Percentiles rank a stretch among this genome's conserved stretches.
Evolutionary conservation across 2,113 vertebrate species (phyloP).

Genomic region (Suricata suricatta): DNA sequence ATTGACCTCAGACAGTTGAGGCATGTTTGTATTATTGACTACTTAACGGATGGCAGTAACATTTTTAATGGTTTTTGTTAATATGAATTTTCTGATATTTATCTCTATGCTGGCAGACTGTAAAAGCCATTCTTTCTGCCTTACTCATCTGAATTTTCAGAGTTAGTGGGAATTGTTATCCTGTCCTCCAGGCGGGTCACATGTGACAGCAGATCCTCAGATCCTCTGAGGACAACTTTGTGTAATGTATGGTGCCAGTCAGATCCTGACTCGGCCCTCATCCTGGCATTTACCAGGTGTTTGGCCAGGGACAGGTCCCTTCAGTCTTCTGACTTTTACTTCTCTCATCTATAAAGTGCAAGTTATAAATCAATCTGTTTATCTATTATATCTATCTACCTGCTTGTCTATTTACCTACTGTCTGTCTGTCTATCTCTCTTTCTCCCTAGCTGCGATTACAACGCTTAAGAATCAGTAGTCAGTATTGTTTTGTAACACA

Average conservation of each 20-base stretch:
- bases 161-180: neutral
- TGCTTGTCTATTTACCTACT: no score
- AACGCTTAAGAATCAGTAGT: neutral
- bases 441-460: neutral
- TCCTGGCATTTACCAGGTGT: neutral
- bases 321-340: conserved; percentile 21
- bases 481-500: neutral
- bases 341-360: neutral
- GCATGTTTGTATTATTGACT: neutral
- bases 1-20: neutral
- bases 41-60: neutral
- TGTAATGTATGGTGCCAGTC: neutral
- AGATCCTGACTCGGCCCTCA: neutral
- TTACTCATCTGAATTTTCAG: conserved; percentile 3
- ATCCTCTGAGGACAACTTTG: neutral
- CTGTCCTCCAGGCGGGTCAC: neutral
- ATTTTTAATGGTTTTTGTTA: neutral
- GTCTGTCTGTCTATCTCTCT: neutral
- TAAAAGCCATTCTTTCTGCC: neutral
- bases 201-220: neutral
- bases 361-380: neutral
- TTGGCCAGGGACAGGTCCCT: neutral
- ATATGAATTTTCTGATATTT: neutral
- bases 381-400: no score
- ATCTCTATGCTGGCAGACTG: neutral